Percentiles rank a stretch among this genome's conserved stretches.
Conservation (phyloP, 2,797 vertebrate genomes). For the Lutjanus campechanus region DNA sequence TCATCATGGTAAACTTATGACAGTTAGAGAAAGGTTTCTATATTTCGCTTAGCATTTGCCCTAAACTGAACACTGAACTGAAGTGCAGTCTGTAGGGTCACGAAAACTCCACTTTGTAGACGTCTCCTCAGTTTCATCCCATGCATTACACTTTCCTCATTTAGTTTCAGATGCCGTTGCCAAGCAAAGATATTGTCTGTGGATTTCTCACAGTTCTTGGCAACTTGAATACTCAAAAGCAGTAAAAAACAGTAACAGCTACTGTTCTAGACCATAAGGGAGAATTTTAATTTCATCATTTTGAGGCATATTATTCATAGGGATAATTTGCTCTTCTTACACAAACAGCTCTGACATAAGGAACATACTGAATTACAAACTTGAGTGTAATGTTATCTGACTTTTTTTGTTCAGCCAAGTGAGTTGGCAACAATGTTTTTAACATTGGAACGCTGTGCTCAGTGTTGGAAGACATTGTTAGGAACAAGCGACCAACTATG, state of each 20-base stretch:
- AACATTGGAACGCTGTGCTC: conserved; percentile 21
- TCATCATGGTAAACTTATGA: neutral
- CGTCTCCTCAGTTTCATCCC: neutral
- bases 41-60: neutral
- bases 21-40: neutral
- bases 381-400: conserved; percentile 20
- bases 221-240: neutral
- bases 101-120: neutral
- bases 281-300: conserved; percentile 3
- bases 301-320: neutral
- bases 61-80: too few relatives aligned
- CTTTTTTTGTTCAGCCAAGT: conserved; percentile 28
- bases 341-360: conserved; percentile 2
- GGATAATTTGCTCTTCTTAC: conserved; percentile 8
- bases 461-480: conserved; percentile 11
- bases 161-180: conserved; percentile 4
- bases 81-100: neutral
- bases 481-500: conserved; percentile 17
- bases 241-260: neutral
- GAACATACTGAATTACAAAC: conserved; percentile 29
- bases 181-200: neutral
- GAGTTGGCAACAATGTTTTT: conserved; percentile 29
- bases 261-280: too few relatives aligned
- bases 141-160: neutral
- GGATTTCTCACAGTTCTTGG: neutral